These are phyloP conservation scores for Drosophila buzzatii DNA, from an alignment of 2,888 invertebrate genomes.

Conservation along the genomic window DNA sequence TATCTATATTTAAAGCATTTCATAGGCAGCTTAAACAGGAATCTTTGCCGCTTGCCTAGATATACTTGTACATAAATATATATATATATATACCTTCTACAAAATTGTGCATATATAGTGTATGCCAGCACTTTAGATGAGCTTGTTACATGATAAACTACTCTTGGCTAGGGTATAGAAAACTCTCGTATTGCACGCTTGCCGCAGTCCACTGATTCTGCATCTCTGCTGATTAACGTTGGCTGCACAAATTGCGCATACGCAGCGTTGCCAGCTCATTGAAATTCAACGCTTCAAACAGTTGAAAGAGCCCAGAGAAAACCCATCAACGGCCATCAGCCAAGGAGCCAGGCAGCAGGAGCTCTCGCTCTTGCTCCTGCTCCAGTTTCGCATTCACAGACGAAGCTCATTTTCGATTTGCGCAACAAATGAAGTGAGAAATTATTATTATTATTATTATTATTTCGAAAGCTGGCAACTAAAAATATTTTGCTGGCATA, in stretches of 20 bases:
- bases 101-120: no score
- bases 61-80: background rate
- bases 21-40: background rate
- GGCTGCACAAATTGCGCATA: slow-evolving; percentile 58
- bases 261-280: slow-evolving; percentile 61
- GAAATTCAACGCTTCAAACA: slow-evolving; percentile 51
- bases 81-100: background rate
- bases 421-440: slow-evolving; percentile 80
- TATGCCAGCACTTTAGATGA: no score
- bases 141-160: background rate
- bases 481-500: slow-evolving; percentile 56
- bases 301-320: slow-evolving; percentile 13
- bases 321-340: slow-evolving; percentile 38
- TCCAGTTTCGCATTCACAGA: background rate
- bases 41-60: background rate
- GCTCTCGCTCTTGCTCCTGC: background rate
- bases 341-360: background rate
- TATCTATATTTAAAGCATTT: background rate
- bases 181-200: background rate
- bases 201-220: slow-evolving; percentile 16
- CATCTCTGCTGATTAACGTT: slow-evolving; percentile 30
- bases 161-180: slow-evolving; percentile 1
- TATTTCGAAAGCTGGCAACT: slow-evolving; percentile 50
- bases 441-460: slow-evolving; percentile 70
- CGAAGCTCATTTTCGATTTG: slow-evolving; percentile 69